Percentiles rank a stretch among this genome's conserved stretches.
Evolutionary conservation across 2,888 invertebrate species (phyloP).

Genomic region (Yponomeuta sedellus): DNA sequence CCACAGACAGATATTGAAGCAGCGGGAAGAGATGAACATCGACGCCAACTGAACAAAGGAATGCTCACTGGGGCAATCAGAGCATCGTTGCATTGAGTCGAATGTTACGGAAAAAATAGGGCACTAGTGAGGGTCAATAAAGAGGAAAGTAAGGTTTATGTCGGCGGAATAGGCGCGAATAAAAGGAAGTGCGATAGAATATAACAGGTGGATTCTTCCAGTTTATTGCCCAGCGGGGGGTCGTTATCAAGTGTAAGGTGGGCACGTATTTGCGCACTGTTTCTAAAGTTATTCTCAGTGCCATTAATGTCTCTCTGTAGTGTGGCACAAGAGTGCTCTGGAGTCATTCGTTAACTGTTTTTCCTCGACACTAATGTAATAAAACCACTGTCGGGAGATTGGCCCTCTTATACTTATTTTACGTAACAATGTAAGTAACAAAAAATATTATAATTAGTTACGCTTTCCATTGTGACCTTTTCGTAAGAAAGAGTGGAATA

Average conservation of each 20-base stretch:
- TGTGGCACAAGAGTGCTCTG: constrained; percentile 31
- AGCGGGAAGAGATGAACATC: background rate
- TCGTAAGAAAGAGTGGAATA: constrained; percentile 13
- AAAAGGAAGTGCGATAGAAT: constrained; percentile 14
- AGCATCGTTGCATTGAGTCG: constrained; percentile 5
- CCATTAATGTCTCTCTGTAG: constrained; percentile 45
- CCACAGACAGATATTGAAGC: background rate
- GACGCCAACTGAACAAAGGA: background rate
- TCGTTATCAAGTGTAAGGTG: constrained; percentile 16
- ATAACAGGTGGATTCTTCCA: constrained; percentile 12
- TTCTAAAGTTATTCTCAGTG: constrained; percentile 43
- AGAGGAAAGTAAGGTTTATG: constrained; percentile 11
- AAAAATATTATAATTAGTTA: background rate
- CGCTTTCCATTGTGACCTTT: background rate
- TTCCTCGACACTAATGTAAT: too few species aligned
- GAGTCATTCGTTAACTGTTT: background rate
- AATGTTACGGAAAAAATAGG: constrained; percentile 12
- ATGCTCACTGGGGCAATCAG: constrained; percentile 1
- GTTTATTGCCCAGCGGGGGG: constrained; percentile 14
- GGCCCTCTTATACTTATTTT: background rate
- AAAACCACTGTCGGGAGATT: too few species aligned
- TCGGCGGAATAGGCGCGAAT: constrained; percentile 6
- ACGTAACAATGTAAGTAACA: background rate
- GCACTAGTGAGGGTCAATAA: constrained; percentile 11
- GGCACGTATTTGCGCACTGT: constrained; percentile 29